These are phyloP conservation scores for Sceloporus tristichus DNA, from an alignment of 2,113 vertebrate genomes.

Conservation along the genomic window DNA sequence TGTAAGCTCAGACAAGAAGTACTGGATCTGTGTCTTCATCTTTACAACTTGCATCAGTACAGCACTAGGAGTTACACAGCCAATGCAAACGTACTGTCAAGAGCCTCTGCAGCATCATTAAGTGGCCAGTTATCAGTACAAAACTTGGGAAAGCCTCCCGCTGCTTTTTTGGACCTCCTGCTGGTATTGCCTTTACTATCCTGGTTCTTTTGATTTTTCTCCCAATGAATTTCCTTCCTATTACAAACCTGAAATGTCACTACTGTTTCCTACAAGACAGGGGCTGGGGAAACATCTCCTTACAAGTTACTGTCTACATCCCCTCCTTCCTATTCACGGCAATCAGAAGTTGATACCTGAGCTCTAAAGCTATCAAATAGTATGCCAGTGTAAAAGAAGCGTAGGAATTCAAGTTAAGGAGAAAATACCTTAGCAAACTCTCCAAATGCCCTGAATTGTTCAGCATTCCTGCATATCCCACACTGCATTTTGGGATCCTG, in stretches of 20 bases:
- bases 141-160: constrained; percentile 19
- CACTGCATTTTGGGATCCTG: too few relatives aligned
- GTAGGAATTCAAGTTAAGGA: neutral
- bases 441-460: neutral
- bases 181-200: constrained; percentile 21
- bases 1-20: constrained; percentile 21
- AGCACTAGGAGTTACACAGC: constrained; percentile 33
- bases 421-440: neutral
- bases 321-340: constrained; percentile 12
- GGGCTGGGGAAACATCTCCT: neutral
- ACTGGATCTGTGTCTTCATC: neutral
- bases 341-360: constrained; percentile 29
- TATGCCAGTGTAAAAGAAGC: neutral
- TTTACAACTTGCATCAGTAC: constrained; percentile 25
- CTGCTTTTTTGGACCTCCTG: constrained; percentile 38
- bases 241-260: constrained; percentile 9
- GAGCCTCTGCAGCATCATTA: constrained; percentile 46
- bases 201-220: constrained; percentile 24
- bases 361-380: neutral
- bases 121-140: constrained; percentile 30
- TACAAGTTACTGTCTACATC: constrained; percentile 34
- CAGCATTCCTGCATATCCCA: too few relatives aligned
- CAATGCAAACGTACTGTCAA: neutral
- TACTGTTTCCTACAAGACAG: constrained; percentile 9
- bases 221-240: constrained; percentile 34